A percentile compares a stretch with the other conserved stretches of the same genome.
Conservation (phyloP, 1,140 invertebrate genomes). For the Teleogryllus occipitalis region DNA sequence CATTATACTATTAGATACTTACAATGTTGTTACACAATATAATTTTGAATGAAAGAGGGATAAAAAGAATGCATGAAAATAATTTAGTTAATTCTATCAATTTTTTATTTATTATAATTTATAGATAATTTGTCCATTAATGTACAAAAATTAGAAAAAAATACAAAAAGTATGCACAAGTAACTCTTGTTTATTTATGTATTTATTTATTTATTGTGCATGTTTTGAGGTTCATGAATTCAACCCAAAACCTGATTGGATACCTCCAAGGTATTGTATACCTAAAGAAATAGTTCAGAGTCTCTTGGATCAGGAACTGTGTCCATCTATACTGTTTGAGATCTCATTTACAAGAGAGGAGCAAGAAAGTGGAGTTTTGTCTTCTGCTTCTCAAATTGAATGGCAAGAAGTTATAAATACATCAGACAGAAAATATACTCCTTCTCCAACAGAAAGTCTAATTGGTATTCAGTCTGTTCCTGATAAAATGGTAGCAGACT, state of each 20-base stretch:
- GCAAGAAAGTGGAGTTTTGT: slow-evolving; percentile 36
- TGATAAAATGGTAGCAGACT: slow-evolving; percentile 66
- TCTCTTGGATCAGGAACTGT: slow-evolving; percentile 30
- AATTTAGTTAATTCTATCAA: no score
- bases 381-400: slow-evolving; percentile 25
- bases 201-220: background rate
- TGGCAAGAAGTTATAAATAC: slow-evolving; percentile 28
- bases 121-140: no score
- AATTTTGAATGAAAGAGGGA: no score
- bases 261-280: slow-evolving; percentile 49
- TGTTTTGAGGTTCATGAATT: slow-evolving; percentile 48
- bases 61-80: no score
- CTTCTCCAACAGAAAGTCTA: slow-evolving; percentile 38
- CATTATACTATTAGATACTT: no score
- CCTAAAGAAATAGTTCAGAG: slow-evolving; percentile 28
- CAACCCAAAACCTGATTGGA: slow-evolving; percentile 53
- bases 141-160: no score
- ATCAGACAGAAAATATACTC: slow-evolving; percentile 31
- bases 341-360: slow-evolving; percentile 36
- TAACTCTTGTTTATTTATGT: background rate
- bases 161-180: no score
- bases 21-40: no score
- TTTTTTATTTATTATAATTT: no score
- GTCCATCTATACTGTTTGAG: slow-evolving; percentile 39
- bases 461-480: slow-evolving; percentile 42